These are phyloP conservation scores for Saimiri boliviensis DNA, from an alignment of 2,113 vertebrate species.

Conservation along the genomic window DNA sequence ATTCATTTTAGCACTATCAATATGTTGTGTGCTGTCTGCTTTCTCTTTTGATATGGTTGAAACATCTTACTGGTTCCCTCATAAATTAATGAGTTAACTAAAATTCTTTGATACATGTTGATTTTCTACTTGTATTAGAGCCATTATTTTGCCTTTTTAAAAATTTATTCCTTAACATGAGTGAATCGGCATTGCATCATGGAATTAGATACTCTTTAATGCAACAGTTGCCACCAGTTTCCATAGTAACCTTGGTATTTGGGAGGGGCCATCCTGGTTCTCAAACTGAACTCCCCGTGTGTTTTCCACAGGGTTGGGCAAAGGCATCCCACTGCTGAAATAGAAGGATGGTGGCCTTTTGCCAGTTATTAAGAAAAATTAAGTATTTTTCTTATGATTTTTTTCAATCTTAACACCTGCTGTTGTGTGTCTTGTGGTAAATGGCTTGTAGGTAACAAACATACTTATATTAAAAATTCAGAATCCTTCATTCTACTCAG, in stretches of 20 bases:
- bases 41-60: background rate
- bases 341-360: background rate
- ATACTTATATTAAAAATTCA: background rate
- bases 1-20: background rate
- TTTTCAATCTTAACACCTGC: background rate
- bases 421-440: background rate
- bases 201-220: background rate
- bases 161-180: background rate
- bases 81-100: background rate
- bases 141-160: background rate
- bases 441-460: background rate
- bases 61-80: background rate
- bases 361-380: background rate
- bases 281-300: background rate
- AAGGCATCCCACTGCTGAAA: background rate
- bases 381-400: background rate
- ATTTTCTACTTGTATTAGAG: background rate
- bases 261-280: background rate
- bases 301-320: background rate
- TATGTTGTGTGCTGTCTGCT: background rate
- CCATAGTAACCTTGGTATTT: background rate
- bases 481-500: background rate
- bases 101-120: background rate
- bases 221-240: background rate
- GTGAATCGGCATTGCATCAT: background rate